Base-by-base conservation (phyloP, 2,113 vertebrate genomes). In the Nibea coibor region DNA sequence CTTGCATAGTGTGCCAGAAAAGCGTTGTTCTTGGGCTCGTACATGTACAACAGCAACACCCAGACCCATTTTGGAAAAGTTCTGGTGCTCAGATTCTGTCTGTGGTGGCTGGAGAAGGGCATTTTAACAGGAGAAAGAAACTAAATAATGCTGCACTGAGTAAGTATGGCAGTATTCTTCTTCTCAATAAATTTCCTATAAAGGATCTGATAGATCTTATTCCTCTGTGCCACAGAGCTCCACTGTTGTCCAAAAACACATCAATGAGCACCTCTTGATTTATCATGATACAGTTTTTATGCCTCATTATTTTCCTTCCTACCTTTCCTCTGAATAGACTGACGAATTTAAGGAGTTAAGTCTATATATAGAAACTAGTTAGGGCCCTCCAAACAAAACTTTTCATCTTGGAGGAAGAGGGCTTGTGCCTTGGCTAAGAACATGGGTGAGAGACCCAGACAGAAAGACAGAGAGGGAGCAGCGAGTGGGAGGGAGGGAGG, bases 281-380 rank as follows among this genome's bases (percentile, higher is more conserved):
- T 39, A 50, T 8, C 12, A 57, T 16, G 2, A 51, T 17, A 11
- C 4, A 19, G 15, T 12, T 61, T 20, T 10, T 24, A 0, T 9
- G 14, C 8, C 35, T 26, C 50, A 28, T 26, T 67, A 8, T 69
- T 53, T 50, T 48, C 16, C 26, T 14, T 31, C 2, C 28, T 61
- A 8, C 45, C 35, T 3, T 19, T 57, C 35, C 59, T 67, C 57
- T 56, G 75, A 12, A 56, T 0, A 35, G 17, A 57, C 35, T 28
- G 6, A 75, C 48, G 45, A 28, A 74, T 61, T 79, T 10, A 1
- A 0, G 15, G 54, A 69, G 56, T 70, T 24, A 26, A 43, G 10
- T 59, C 35, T 81, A 70, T 31, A 68, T 75, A 83, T 73, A 81
- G 63, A 79, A 83, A 77, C 45, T 3, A 61, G 74, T 64, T 31